Evolutionary conservation across 2,888 invertebrate species (phyloP), one percentile per base, ranked within the genome.

Genomic region (Galerucella pusilla): DNA sequence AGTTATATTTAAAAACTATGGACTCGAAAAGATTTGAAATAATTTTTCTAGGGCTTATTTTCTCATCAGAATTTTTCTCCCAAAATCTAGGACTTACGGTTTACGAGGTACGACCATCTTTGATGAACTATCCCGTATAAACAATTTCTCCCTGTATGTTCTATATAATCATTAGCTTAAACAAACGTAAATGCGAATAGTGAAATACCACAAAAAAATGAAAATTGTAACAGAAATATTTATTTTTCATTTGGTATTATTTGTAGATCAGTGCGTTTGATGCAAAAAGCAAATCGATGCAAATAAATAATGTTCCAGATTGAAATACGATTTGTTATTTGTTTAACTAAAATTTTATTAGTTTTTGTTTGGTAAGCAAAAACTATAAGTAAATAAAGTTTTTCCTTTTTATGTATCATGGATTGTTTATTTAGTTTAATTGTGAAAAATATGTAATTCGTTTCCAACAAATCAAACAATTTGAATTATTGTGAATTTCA

Each of bases 351-450:
- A 57, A 57, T 20, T 57, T 20, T 57, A 20, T 57, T 7, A n/a
- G 57, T 57, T 57, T 16, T 16, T 57, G 20, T 57, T 57, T 57
- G 57, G 57, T 16, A 57, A 57, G 7, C 57, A 57, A 20, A 57
- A 16, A 57, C 20, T 57, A 57, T 49, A 11, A 12, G 12, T 49
- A 20, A 57, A 16, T 7, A 20, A 20, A n/a, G n/a, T n/a, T n/a
- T n/a, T 57, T 57, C 10, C 7, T 5, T 57, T 6, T 16, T 9
- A 57, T 20, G 2, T 57, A 57, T n/a, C 3, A 16, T 16, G 57
- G 16, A 57, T 16, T 57, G 20, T 57, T 57, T 20, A 10, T 57
- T 57, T 57, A 16, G 57, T 57, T 16, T 57, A 57, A 57, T 57
- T 57, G 16, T 20, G 57, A 20, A 57, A 57, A 9, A 20, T 16